Evolutionary conservation across 2,113 vertebrate genomes (phyloP).

Genomic region (Rhodinocichla rosea): DNA sequence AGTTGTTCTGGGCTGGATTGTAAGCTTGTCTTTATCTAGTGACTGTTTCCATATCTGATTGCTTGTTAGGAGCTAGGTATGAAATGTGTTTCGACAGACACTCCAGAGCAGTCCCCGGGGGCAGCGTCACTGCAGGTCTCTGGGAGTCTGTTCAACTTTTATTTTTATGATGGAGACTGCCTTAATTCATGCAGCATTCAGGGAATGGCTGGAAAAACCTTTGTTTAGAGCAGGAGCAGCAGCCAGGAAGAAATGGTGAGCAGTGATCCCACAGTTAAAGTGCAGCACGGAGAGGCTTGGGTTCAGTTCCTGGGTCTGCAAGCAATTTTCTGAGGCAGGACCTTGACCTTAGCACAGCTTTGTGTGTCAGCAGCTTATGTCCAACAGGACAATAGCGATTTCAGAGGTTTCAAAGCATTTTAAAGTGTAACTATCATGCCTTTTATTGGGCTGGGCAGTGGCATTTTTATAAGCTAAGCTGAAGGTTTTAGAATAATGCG

Average conservation of each 20-base stretch:
- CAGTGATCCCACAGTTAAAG: not conserved
- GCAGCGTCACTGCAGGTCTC: not conserved
- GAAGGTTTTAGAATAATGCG: not conserved
- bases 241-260: not conserved
- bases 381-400: not conserved
- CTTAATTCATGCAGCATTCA: not conserved
- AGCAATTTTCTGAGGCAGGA: constrained; percentile 4
- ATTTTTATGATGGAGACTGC: not conserved
- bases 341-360: not conserved
- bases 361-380: not conserved
- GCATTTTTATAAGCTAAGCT: not conserved
- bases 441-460: not conserved
- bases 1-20: not conserved
- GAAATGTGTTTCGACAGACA: not conserved
- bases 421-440: constrained; percentile 11
- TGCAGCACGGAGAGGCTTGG: not conserved
- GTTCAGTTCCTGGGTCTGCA: not conserved
- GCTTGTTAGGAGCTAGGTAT: not conserved
- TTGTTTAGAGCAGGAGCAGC: not conserved
- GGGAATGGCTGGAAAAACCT: not conserved
- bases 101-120: not conserved
- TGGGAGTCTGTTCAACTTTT: constrained; percentile 9
- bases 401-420: constrained; percentile 33
- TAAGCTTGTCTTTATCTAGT: not conserved
- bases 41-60: not conserved